Evolutionary conservation across 2,113 vertebrate genomes (phyloP).

Genomic region (Phrynosoma blainvillii): DNA sequence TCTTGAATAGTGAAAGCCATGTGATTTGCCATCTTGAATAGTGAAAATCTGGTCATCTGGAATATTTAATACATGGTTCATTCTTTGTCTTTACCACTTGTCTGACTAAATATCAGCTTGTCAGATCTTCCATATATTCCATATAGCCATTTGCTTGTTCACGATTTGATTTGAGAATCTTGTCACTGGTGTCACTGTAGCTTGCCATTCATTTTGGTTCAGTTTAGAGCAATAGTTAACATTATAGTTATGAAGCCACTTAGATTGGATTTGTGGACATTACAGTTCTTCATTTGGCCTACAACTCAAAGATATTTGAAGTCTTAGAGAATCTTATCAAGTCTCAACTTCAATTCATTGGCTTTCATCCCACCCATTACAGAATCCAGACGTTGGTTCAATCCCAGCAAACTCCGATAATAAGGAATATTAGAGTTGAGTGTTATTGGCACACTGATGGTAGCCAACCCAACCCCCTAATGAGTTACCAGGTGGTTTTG

Average conservation of each 20-base stretch:
- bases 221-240: background rate
- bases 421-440: too few relatives aligned
- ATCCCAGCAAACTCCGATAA: too few relatives aligned
- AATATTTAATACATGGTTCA: background rate
- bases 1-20: background rate
- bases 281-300: background rate
- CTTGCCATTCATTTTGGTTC: background rate
- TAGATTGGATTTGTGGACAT: background rate
- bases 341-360: background rate
- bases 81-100: background rate
- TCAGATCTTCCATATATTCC: background rate
- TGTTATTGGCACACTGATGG: too few relatives aligned
- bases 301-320: background rate
- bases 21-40: background rate
- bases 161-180: background rate
- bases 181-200: background rate
- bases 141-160: constrained; percentile 4
- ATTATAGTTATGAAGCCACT: background rate
- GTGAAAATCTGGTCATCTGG: background rate
- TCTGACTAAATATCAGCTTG: background rate
- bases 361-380: background rate
- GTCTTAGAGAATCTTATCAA: background rate
- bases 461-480: too few relatives aligned
- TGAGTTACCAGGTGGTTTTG: too few relatives aligned
- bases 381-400: too few relatives aligned